A percentile compares a stretch with the other conserved stretches of the same genome.
Conservation (phyloP, 2,113 vertebrate species). For the Chloebia gouldiae region DNA sequence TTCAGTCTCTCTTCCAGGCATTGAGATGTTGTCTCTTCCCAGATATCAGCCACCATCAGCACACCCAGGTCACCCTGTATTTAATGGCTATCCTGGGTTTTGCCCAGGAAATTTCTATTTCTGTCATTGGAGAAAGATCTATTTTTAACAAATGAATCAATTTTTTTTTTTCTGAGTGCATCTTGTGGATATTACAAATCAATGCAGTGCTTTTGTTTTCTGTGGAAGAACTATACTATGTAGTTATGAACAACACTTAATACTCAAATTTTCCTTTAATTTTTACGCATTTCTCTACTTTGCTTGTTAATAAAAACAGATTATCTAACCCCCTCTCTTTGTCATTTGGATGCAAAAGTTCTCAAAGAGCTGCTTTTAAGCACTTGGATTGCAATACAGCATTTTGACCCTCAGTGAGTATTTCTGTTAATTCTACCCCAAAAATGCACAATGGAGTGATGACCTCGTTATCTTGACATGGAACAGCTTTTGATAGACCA, state of each 20-base stretch:
- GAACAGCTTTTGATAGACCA: neutral
- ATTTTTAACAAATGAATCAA: neutral
- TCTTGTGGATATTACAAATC: neutral
- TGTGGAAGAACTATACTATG: neutral
- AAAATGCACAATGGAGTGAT: constrained; percentile 13
- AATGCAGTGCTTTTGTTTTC: neutral
- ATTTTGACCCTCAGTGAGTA: constrained; percentile 4
- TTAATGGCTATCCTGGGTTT: neutral
- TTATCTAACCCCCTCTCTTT: neutral
- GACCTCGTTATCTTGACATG: neutral
- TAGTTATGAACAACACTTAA: neutral
- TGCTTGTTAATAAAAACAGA: neutral
- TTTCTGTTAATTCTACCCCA: neutral
- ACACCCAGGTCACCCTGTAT: neutral
- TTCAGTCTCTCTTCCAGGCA: neutral
- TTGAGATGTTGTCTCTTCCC: neutral
- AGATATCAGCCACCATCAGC: neutral
- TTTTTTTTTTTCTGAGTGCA: neutral
- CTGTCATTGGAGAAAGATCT: neutral
- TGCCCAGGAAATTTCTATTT: neutral
- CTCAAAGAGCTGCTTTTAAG: neutral
- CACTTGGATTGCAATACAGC: neutral
- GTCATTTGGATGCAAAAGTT: neutral
- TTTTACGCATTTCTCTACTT: neutral
- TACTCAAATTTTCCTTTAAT: neutral